Evolutionary conservation across 2,113 vertebrate species (phyloP), one percentile per base, ranked within the genome.

Genomic region (Acanthochromis polyacanthus): DNA sequence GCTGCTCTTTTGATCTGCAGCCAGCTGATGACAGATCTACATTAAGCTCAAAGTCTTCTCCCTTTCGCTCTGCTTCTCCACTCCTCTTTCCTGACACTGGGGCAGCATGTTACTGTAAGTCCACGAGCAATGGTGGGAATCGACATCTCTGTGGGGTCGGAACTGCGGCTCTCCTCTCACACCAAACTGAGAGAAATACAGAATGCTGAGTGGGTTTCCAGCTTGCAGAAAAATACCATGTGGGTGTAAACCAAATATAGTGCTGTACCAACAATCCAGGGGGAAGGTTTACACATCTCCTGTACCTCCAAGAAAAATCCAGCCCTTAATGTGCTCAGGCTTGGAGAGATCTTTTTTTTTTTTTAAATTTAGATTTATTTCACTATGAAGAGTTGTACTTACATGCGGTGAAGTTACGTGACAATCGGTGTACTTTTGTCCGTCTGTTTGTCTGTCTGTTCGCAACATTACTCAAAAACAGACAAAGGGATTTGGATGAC

Each of bases 1-100:
- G 87, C 79, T 80, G 80, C 80, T 82, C 89, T 92, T 93, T 87
- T 95, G 92, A 93, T 93, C 89, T 78, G 67, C 77, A 65, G 90
- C 92, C 93, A 93, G 88, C 88, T 90, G 89, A 91, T 91, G 92
- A 91, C 90, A 89, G 89, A 91, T 92, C 90, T 89, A 86, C 90
- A 87, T 93, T 90, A 92, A 91, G 91, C 92, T 88, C 71, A 52
- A 79, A 59, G 83, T 86, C 82, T 83, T 66, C 60, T 65, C 85
- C 62, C 68, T 60, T 52, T 75, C 51, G 20, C 77, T 71, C 69
- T 19, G 43, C 57, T 66, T 78, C 66, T 65, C 69, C 72, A 71
- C 72, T 76, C 62, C 76, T 80, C 66, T 50, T 77, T n/a, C 38
- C 66, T 59, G 75, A 89, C 85, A 80, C 58, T 0, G 71, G 83